phyloP scores from a whole-genome alignment of 2,797 vertebrate genomes.

The Remorina albescens region DNA sequence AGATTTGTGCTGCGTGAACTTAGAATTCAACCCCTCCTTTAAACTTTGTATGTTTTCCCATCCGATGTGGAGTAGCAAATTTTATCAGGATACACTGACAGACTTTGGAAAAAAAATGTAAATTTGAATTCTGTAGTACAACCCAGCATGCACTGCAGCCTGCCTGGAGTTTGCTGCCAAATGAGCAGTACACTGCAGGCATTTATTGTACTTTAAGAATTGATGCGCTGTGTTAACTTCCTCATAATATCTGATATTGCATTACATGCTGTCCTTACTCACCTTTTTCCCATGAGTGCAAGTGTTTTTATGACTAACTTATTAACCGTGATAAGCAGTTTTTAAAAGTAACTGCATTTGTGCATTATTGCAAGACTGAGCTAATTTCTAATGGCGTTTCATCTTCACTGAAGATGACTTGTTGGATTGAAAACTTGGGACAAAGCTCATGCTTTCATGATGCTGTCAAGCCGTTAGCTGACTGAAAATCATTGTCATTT shows the following conservation, averaged over 20 bases:
- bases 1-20: conserved; percentile 23
- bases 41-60: conserved; percentile 26
- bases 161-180: neutral
- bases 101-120: neutral
- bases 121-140: neutral
- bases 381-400: conserved; percentile 15
- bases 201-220: conserved; percentile 11
- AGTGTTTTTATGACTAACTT: conserved; percentile 33
- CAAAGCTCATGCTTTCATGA: conserved; percentile 15
- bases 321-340: conserved; percentile 12
- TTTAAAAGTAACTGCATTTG: conserved; percentile 22
- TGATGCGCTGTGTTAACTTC: conserved; percentile 6
- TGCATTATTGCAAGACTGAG: conserved; percentile 8
- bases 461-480: conserved; percentile 22
- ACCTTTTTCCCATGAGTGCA: neutral
- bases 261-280: neutral
- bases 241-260: neutral
- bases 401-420: neutral
- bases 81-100: neutral
- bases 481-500: conserved; percentile 24
- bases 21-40: conserved; percentile 12
- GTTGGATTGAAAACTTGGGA: neutral
- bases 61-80: neutral
- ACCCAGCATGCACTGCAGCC: conserved; percentile 22
- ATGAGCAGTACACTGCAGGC: conserved; percentile 3